A percentile compares a stretch with the other conserved stretches of the same genome.
Conservation (phyloP, 2,113 vertebrate species). For the Echinops telfairi region DNA sequence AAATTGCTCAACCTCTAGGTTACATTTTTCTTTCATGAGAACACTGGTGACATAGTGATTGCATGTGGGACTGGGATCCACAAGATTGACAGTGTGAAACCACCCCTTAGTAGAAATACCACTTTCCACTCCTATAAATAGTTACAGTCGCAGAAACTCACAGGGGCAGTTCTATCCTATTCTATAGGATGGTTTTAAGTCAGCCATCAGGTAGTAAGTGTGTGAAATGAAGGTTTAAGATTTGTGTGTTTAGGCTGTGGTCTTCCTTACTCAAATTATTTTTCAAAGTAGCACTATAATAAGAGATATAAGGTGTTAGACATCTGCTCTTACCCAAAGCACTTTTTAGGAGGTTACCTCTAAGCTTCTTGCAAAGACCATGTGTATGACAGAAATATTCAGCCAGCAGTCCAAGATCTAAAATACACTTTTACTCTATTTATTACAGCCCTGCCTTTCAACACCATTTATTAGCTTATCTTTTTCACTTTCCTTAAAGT, state of each 20-base stretch:
- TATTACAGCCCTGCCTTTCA: not conserved
- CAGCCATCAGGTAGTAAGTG: too few species aligned
- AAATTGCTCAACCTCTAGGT: not conserved
- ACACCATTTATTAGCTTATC: not conserved
- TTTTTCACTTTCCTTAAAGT: not conserved
- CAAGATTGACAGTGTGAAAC: too few species aligned
- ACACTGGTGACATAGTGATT: too few species aligned
- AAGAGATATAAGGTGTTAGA: not conserved
- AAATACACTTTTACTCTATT: not conserved
- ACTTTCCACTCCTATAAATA: too few species aligned
- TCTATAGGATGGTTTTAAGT: too few species aligned
- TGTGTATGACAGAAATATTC: not conserved
- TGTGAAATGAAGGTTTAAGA: not conserved
- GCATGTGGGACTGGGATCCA: too few species aligned
- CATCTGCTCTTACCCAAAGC: not conserved
- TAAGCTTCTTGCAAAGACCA: not conserved
- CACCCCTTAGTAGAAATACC: too few species aligned
- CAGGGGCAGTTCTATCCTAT: too few species aligned
- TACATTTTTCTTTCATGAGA: too few species aligned
- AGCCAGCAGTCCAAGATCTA: not conserved
- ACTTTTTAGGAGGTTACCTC: not conserved
- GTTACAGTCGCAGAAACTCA: too few species aligned
- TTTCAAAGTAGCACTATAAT: not conserved
- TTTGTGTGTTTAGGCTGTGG: not conserved
- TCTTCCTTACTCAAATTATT: conserved; percentile 33